A percentile compares a stretch with the other conserved stretches of the same genome.
phyloP scores from a whole-genome alignment of 2,113 vertebrate species.

The Melanocharis versteri region DNA sequence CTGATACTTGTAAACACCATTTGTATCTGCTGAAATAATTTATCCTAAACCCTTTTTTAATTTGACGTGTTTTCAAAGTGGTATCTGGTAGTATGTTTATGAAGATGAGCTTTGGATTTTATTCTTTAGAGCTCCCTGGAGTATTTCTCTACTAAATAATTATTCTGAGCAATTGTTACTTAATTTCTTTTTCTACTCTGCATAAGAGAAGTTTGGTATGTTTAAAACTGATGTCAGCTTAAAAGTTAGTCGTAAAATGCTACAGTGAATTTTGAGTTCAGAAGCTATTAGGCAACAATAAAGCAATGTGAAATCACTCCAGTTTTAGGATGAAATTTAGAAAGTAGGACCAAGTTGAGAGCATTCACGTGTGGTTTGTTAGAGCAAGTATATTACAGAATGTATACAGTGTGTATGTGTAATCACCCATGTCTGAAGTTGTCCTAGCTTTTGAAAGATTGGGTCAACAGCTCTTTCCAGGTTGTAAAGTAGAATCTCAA shows the following conservation, averaged over 20 bases:
- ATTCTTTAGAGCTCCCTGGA: neutral
- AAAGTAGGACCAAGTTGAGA: neutral
- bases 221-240: neutral
- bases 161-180: neutral
- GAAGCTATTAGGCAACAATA: neutral
- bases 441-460: neutral
- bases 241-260: neutral
- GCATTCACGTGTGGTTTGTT: neutral
- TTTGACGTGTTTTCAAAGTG: neutral
- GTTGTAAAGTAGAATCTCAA: neutral
- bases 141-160: neutral
- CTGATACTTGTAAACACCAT: neutral
- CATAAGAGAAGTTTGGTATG: neutral
- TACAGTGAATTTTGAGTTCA: neutral
- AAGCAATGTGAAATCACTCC: neutral
- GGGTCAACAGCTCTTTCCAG: neutral
- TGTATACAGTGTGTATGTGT: neutral
- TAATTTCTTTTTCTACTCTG: neutral
- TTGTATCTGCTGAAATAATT: neutral
- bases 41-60: neutral
- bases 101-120: neutral
- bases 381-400: neutral
- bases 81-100: neutral
- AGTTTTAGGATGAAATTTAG: neutral
- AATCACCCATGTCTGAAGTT: neutral